These are phyloP conservation scores for Drosophila lacertosa DNA, from an alignment of 1,140 invertebrate genomes.

Conservation along the genomic window DNA sequence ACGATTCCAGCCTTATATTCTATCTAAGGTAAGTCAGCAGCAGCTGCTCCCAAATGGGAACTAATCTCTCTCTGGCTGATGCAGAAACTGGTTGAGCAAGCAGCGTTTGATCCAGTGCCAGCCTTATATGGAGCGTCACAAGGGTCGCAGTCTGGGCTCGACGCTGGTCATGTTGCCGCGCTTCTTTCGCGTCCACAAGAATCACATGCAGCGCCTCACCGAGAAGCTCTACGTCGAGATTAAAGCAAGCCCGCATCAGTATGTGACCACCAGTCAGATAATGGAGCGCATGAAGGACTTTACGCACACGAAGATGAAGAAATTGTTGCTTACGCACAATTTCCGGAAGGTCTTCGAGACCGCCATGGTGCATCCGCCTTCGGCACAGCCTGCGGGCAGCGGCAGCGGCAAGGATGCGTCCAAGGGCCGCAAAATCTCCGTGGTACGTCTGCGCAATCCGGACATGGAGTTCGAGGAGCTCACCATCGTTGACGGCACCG, in stretches of 20 bases:
- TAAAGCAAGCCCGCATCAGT: slow-evolving; percentile 28
- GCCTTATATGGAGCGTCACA: slow-evolving; percentile 54
- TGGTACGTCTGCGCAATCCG: slow-evolving; percentile 59
- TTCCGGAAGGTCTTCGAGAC: slow-evolving; percentile 71
- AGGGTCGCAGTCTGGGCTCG: slow-evolving; percentile 41
- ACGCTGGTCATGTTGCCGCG: slow-evolving; percentile 54
- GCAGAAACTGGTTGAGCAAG: slow-evolving; percentile 58
- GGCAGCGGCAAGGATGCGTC: slow-evolving; percentile 15
- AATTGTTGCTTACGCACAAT: slow-evolving; percentile 51
- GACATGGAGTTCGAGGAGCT: slow-evolving; percentile 54
- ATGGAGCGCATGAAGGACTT: slow-evolving; percentile 30
- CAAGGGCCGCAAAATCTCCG: slow-evolving; percentile 41
- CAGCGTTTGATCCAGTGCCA: slow-evolving; percentile 48
- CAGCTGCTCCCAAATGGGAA: neutral
- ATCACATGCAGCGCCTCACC: slow-evolving; percentile 40
- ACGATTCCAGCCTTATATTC: slow-evolving; percentile 84
- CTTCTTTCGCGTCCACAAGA: slow-evolving; percentile 60
- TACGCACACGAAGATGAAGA: slow-evolving; percentile 38
- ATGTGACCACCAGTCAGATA: slow-evolving; percentile 42
- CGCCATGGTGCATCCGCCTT: slow-evolving; percentile 20
- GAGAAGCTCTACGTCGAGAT: slow-evolving; percentile 61
- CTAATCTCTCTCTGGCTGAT: neutral
- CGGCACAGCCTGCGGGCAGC: neutral
- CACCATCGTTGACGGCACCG: slow-evolving; percentile 83
- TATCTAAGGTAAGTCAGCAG: slow-evolving; percentile 66